A percentile compares a stretch with the other conserved stretches of the same genome.
Evolutionary conservation across 2,113 vertebrate genomes (phyloP).

Genomic region (Campylorhamphus procurvoides): DNA sequence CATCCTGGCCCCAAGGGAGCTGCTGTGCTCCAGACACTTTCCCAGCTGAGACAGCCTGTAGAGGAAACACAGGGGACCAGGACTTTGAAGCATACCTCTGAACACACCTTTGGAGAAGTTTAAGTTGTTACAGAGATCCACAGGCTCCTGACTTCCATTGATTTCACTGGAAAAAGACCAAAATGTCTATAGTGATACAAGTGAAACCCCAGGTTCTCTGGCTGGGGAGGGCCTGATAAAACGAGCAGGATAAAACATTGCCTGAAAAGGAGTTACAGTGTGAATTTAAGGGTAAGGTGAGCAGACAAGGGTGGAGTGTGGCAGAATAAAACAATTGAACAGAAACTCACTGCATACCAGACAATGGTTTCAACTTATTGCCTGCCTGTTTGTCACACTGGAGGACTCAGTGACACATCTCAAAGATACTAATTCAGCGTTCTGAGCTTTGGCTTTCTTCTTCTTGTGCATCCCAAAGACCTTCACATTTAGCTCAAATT

Average conservation of each 20-base stretch:
- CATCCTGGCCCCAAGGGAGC: background rate
- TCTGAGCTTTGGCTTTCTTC: background rate
- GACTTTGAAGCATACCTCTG: background rate
- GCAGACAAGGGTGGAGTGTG: background rate
- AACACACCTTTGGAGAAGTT: fast-evolving
- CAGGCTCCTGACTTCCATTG: background rate
- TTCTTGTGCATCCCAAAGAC: background rate
- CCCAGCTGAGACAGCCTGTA: background rate
- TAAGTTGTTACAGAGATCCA: background rate
- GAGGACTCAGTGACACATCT: background rate
- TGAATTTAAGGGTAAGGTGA: background rate
- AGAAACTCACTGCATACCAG: background rate
- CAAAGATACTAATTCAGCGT: background rate
- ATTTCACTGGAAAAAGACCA: background rate
- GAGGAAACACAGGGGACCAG: background rate
- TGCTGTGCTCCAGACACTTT: background rate
- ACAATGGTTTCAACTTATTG: background rate
- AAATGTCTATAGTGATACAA: background rate
- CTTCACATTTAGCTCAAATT: background rate
- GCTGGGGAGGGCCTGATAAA: background rate
- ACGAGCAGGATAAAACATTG: background rate
- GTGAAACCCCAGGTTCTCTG: background rate
- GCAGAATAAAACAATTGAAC: background rate
- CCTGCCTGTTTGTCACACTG: background rate
- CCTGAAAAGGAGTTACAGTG: background rate